Evolutionary conservation across 92 coral and sea anemone genomes (phyloP).

Genomic region (Paragorgia papillata): DNA sequence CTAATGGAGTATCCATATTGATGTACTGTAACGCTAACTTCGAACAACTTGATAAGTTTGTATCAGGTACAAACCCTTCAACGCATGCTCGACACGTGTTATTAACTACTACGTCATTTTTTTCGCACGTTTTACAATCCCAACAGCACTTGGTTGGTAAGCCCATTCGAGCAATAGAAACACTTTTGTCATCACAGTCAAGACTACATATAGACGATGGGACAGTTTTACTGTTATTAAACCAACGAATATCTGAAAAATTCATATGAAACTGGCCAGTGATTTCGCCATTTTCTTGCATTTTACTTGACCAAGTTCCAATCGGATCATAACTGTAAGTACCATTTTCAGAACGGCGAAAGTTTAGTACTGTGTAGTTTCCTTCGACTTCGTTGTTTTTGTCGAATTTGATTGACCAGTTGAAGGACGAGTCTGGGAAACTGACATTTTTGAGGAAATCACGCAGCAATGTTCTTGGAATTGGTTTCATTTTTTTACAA

Average conservation of each 20-base stretch:
- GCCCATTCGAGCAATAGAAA: constrained; percentile 11
- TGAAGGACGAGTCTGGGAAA: constrained; percentile 53
- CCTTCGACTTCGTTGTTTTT: constrained; percentile 55
- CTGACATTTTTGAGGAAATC: constrained; percentile 48
- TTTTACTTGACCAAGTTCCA: constrained; percentile 49
- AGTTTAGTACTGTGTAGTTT: constrained; percentile 54
- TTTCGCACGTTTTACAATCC: constrained; percentile 44
- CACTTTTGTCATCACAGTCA: constrained; percentile 32
- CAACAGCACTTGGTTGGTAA: constrained; percentile 46
- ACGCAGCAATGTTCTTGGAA: constrained; percentile 44
- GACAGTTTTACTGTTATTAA: background rate
- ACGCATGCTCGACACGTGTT: constrained; percentile 76
- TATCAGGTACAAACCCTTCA: constrained; percentile 67
- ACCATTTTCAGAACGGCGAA: constrained; percentile 17
- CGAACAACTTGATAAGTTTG: constrained; percentile 61
- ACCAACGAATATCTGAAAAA: constrained; percentile 37
- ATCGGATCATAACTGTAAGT: constrained; percentile 30
- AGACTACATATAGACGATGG: constrained; percentile 54
- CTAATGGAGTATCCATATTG: constrained; percentile 49
- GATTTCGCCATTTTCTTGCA: constrained; percentile 40
- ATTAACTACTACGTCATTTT: constrained; percentile 57
- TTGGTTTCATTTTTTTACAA: constrained; percentile 25
- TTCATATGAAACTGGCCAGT: constrained; percentile 42
- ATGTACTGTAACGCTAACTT: constrained; percentile 64
- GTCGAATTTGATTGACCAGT: constrained; percentile 47